Base-by-base conservation (phyloP, 2,888 invertebrate genomes). In the Ophioninae sp. region DNA sequence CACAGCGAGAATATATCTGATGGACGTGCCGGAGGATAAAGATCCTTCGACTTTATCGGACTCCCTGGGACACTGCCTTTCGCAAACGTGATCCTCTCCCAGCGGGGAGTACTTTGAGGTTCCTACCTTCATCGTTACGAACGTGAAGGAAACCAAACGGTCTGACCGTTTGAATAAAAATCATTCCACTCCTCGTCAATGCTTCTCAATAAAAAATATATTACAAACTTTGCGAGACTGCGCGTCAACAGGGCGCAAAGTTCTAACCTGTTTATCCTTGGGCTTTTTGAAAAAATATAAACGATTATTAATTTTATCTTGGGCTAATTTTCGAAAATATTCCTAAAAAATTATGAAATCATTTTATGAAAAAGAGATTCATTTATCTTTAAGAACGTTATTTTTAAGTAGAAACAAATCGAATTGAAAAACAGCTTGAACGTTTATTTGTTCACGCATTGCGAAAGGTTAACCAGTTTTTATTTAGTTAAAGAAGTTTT, bases 61-160 rank as follows among this genome's bases (percentile, higher is more conserved):
- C 82, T 84, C 86, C 81, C 84, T 85, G 82, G 76, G 65, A 77
- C 81, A 76, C 50, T 86, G 84, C 85, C 87, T 86, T 87, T 86
- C 79, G 79, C 87, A 86, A 87, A 87, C 87, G 88, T 87, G 87
- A 85, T 82, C 76, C 68, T 68, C 57, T 83, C 87, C 57, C 86
- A 81, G 65, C 81, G 83, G 86, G 86, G n/a, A n/a, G 84, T 8
- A 7, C 81, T 84, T 65, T 75, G 69, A 72, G 74, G 61, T 59
- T 72, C 76, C 67, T 59, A 41, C 41, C n/a, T 67, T 44, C 44
- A 50, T 79, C 73, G 72, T 79, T 65, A 72, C 44, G 64, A 50
- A 68, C 44, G 30, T 13, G 62, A 17, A 62, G 0, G 30, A 23
- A 30, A 30, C 30, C 13, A 30, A 20, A 8, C 62, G 5, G 7